Conservation (phyloP, 2,888 invertebrate species). For the Linnaemya vulpina region DNA sequence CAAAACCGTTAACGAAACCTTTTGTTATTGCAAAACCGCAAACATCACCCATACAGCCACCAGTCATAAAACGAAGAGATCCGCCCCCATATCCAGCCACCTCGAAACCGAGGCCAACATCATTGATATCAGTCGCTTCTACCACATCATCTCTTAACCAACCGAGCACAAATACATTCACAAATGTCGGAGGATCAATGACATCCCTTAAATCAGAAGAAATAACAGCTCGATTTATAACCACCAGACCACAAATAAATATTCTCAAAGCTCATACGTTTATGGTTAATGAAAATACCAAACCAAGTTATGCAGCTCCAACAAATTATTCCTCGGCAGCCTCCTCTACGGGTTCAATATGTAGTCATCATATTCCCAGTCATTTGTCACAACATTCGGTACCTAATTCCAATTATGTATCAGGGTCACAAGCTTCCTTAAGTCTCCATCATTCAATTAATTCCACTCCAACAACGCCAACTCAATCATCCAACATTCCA, state of each 20-base stretch:
- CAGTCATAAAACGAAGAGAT: constrained; percentile 83
- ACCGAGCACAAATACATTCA: constrained; percentile 80
- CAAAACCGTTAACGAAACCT: constrained; percentile 58
- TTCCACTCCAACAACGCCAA: constrained; percentile 80
- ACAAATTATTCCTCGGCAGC: constrained; percentile 79
- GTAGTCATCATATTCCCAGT: constrained; percentile 70
- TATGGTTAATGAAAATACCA: constrained; percentile 86
- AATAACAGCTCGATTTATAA: constrained; percentile 90
- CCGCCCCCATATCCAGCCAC: constrained; percentile 88
- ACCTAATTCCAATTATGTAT: constrained; percentile 79
- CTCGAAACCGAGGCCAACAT: constrained; percentile 81
- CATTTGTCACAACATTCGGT: constrained; percentile 78
- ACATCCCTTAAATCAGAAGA: constrained; percentile 86
- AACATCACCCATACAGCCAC: constrained; percentile 55
- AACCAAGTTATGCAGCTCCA: constrained; percentile 85
- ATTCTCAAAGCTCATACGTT: constrained; percentile 90
- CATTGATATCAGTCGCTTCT: constrained; percentile 82
- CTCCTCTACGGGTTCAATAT: constrained; percentile 75
- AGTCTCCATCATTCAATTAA: constrained; percentile 74
- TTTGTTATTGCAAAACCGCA: constrained; percentile 49
- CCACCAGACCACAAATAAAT: constrained; percentile 89
- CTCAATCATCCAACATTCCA: constrained; percentile 69
- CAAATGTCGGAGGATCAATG: constrained; percentile 77
- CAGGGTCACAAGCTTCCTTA: constrained; percentile 77
- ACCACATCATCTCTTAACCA: constrained; percentile 74